Evolutionary conservation across 2,113 vertebrate genomes (phyloP), one percentile per base, ranked within the genome.

Genomic region (Catharus fuscescens): DNA sequence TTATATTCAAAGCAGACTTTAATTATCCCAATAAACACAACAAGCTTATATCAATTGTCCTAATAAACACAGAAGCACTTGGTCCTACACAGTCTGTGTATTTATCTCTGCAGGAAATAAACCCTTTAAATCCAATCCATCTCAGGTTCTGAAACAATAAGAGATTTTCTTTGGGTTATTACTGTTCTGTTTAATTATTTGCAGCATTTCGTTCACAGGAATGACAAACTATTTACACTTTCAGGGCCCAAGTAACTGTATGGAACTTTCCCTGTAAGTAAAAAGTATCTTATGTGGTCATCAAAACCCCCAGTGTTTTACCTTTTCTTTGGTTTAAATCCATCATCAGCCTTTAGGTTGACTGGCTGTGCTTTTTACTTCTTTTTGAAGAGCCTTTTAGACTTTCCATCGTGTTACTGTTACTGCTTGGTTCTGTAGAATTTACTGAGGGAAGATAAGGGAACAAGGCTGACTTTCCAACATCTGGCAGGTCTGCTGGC

Each of bases 11-110:
- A 86, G 85, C 62, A 77, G 44, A 88, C 67, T 92, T 93, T 44
- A 72, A 80, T 90, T 92, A 94, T 77, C 56, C 67, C 38, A 94
- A 56, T 94, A 86, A 96, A 86, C 71, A 85, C 31, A 50, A 80
- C 6, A 70, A 87, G 34, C 34, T 80, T 88, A 1, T 71, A 74
- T 86, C 18, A 69, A 54, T 94, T 90, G 93, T 66, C 42, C 47
- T n/a, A 91, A 54, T 86, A 90, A 93, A 80, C 67, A 59, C 2
- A 80, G 14, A 83, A 47, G 21, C 20, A 14, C n/a, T 90, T 66
- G 64, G 47, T 71, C 40, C 36, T 80, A 29, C 14, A 8, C 7
- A 26, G 29, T 40, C 40, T 79, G 25, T 69, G 18, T 91, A 71
- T 86, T 86, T 89, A 45, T 67, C 76, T 84, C 15, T 72, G 61